phyloP scores from a whole-genome alignment of 2,797 vertebrate genomes.

The Acanthis flammea region DNA sequence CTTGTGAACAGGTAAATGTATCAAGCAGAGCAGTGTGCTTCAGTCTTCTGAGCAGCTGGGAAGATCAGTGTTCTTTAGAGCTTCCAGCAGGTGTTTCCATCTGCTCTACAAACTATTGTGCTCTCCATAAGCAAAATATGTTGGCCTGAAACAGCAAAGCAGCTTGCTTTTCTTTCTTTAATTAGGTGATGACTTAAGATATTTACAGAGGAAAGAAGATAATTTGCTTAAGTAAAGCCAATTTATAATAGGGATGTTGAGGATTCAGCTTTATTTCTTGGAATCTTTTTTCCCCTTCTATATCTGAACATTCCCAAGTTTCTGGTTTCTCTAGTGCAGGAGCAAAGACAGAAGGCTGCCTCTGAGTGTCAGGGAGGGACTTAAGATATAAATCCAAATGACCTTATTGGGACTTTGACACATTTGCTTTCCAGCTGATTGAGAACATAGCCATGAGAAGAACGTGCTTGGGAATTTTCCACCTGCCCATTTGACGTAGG shows the following conservation, averaged over 20 bases:
- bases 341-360: not conserved
- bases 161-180: constrained; percentile 12
- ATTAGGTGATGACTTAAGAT: not conserved
- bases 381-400: not conserved
- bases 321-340: not conserved
- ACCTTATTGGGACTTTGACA: not conserved
- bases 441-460: not conserved
- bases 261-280: not conserved
- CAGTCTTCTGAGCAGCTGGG: not conserved
- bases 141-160: not conserved
- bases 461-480: constrained; percentile 38
- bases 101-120: not conserved
- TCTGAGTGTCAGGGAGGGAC: not conserved
- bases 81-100: not conserved
- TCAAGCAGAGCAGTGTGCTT: not conserved
- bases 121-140: not conserved
- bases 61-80: not conserved
- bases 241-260: not conserved
- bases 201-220: not conserved
- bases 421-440: constrained; percentile 12
- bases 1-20: not conserved
- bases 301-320: not conserved
- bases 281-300: not conserved
- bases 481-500: constrained; percentile 11
- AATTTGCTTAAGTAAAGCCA: not conserved